phyloP scores from a whole-genome alignment of 2,797 vertebrate genomes.

The Pangasius sanitwongsei region DNA sequence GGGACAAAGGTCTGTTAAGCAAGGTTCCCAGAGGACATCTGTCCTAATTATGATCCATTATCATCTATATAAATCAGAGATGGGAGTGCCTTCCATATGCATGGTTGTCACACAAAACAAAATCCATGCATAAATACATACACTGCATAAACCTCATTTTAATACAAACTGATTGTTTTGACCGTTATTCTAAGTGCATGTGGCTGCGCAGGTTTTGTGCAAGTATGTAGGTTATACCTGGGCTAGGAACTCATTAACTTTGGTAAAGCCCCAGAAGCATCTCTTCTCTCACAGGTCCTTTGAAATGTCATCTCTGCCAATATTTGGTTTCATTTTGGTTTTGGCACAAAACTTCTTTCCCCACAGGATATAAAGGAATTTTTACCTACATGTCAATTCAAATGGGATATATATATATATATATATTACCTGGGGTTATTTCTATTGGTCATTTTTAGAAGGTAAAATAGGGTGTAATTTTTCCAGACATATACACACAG shows the following conservation, averaged over 20 bases:
- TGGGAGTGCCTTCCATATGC: neutral
- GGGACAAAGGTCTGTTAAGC: neutral
- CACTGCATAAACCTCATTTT: neutral
- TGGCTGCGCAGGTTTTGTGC: neutral
- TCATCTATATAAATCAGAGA: neutral
- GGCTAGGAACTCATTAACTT: neutral
- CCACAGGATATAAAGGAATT: neutral
- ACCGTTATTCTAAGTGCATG: neutral
- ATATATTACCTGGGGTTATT: neutral
- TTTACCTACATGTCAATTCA: constrained; percentile 1
- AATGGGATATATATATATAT: no score
- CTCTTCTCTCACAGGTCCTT: neutral
- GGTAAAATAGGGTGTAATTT: neutral
- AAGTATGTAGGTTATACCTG: neutral
- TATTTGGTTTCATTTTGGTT: neutral
- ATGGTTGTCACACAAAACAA: neutral
- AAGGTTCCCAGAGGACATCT: neutral
- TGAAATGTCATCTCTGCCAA: neutral
- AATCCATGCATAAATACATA: neutral
- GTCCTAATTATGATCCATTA: neutral
- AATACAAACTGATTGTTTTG: neutral
- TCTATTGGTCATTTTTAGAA: neutral
- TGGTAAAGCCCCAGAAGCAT: neutral
- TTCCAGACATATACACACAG: neutral
- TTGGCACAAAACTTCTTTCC: neutral